phyloP scores from a whole-genome alignment of 2,888 invertebrate genomes.

The Tenthredo mesomela region DNA sequence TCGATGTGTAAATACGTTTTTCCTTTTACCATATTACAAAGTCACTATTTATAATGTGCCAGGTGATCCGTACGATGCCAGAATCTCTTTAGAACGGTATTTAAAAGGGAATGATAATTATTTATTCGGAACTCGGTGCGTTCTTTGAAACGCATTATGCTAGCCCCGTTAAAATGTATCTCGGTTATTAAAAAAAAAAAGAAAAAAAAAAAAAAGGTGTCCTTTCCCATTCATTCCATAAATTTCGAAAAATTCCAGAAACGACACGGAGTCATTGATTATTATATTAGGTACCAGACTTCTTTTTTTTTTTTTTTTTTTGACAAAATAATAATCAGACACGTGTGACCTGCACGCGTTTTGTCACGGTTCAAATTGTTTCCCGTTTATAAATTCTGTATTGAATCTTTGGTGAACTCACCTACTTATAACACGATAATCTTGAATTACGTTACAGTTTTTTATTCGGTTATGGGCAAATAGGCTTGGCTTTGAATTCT shows the following conservation, averaged over 20 bases:
- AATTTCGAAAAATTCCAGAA: background rate
- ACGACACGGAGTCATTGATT: background rate
- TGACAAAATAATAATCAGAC: background rate
- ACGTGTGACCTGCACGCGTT: background rate
- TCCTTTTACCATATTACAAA: background rate
- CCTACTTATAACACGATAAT: background rate
- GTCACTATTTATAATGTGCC: background rate
- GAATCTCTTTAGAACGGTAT: background rate
- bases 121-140: background rate
- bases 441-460: background rate
- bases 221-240: too few species aligned
- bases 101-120: background rate
- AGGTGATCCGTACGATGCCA: background rate
- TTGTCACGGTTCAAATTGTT: background rate
- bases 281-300: background rate
- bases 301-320: too few species aligned
- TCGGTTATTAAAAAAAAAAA: too few species aligned
- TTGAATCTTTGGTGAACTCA: background rate
- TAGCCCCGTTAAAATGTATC: background rate
- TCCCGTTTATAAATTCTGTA: background rate
- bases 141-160: background rate
- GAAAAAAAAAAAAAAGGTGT: too few species aligned
- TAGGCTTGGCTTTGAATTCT: constrained; percentile 24
- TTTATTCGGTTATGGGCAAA: background rate
- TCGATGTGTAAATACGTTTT: background rate